Evolutionary conservation across 2,888 invertebrate genomes (phyloP), one percentile per base, ranked within the genome.

Genomic region (Monochamus alternatus): DNA sequence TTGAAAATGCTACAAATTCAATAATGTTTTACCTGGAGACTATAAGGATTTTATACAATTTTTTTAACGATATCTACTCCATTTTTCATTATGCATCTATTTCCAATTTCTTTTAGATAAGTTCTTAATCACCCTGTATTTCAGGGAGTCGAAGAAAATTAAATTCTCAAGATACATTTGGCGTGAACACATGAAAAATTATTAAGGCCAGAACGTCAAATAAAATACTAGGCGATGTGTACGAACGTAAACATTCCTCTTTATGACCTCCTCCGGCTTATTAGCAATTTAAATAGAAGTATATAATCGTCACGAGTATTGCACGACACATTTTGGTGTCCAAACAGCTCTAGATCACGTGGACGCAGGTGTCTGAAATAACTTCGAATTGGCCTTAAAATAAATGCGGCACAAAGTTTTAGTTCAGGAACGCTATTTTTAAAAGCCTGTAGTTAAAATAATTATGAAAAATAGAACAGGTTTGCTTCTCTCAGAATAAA

Each of bases 301-400:
- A 55, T 55, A 55, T 7, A n/a, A 14, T 55, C 22, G 55, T 55
- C 55, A 55, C 55, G 55, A 55, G 55, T n/a, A 14, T 14, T 55
- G 55, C 55, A 55, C 55, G 22, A 55, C 55, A 55, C 14, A 7
- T 55, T 22, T 55, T 14, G 55, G 55, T 55, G 22, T 14, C 55
- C 55, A 55, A 22, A 55, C 55, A 7, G n/a, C 55, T 47, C 12
- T 47, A 12, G 14, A 55, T 22, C 55, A 55, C 55, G 55, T 55
- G 55, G 55, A 55, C 7, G n/a, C 22, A 55, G 55, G n/a, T 55
- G 14, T 14, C 3, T 14, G n/a, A n/a, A n/a, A 55, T 55, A 55
- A 47, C 12, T 47, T 47, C 47, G 3, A 9, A 3, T 47, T 12
- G 47, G 12, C 47, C 47, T 47, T 12, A 47, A 47, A 47, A 47